Evolutionary conservation across 2,113 vertebrate genomes (phyloP), one percentile per base, ranked within the genome.

Genomic region (Myodes glareolus): DNA sequence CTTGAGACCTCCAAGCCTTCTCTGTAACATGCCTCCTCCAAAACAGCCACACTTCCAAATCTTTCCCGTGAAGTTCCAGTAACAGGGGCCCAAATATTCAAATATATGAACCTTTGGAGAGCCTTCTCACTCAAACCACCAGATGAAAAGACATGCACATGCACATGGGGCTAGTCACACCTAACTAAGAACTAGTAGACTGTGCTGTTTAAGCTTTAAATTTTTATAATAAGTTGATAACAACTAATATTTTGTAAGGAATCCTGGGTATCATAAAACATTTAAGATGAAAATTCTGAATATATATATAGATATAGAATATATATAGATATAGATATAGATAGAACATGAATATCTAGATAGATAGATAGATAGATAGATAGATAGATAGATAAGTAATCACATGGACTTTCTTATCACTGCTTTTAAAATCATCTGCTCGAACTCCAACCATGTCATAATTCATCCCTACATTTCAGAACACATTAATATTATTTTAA

Each of bases 221-320:
- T 39, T 33, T 33, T 95, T 81, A 65, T 84, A 91, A 65, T 82
- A 91, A 82, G 16, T 73, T 92, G 33, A 75, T 82, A 87, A 87
- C 6, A 81, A 86, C 23, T 73, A 92, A 90, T 9, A 88, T 92
- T 91, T 92, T 36, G 78, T 58, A 94, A 80, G 29, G 17, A 85
- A 14, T 9, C 7, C 3, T 13, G 67, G 58, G 4, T 76, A 92
- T 47, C 77, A 55, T 36, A 75, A 42, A 72, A 82, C 50, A 86
- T 90, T 95, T 86, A 80, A 90, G 31, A 42, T 96, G 23, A 88
- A 58, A 96, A 81, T 86, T 86, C 6, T 27, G 88, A 39, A 2
- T 67, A 42, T n/a, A 76, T 17, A 82, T 33, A 0, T 87, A 52
- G 33, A 21, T 7, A n/a, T n/a, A n/a, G n/a, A n/a, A n/a, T n/a